Evolutionary conservation across 2,797 vertebrate species (phyloP).

Genomic region (Microctenopoma stevenorrisi): DNA sequence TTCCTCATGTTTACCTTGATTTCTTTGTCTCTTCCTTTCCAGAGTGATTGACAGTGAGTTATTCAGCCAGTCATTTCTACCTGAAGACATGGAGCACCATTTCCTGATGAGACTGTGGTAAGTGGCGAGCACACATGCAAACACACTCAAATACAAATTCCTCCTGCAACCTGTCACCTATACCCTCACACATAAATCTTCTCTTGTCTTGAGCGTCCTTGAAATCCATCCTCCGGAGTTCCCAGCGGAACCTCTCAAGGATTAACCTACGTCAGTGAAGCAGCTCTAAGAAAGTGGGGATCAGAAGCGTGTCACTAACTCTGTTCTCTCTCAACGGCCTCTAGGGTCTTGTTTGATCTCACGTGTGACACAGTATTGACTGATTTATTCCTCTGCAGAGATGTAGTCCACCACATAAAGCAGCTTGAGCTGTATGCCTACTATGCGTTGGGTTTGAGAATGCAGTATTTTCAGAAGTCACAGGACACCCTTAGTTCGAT

Average conservation of each 20-base stretch:
- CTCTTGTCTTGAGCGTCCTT: conserved; percentile 59
- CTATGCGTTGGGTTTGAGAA: not conserved
- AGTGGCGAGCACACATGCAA: conserved; percentile 39
- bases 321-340: conserved; percentile 26
- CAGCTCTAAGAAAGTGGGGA: conserved; percentile 59
- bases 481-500: not conserved
- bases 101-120: conserved; percentile 80
- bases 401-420: not conserved
- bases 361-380: conserved; percentile 31
- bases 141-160: conserved; percentile 19
- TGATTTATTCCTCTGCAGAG: conserved; percentile 18
- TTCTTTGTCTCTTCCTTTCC: conserved; percentile 40
- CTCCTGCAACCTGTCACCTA: conserved; percentile 57
- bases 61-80: conserved; percentile 57
- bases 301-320: conserved; percentile 52
- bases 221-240: conserved; percentile 61
- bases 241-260: conserved; percentile 62
- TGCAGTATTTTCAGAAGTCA: conserved; percentile 6
- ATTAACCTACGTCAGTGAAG: conserved; percentile 67
- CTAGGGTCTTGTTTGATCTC: conserved; percentile 41
- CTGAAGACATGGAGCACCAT: conserved; percentile 72
- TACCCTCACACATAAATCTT: conserved; percentile 49
- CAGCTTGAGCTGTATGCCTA: not conserved
- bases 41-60: conserved; percentile 49
- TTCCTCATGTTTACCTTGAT: conserved; percentile 41